phyloP scores from a whole-genome alignment of 2,113 vertebrate species.

The Hippoglossus stenolepis region DNA sequence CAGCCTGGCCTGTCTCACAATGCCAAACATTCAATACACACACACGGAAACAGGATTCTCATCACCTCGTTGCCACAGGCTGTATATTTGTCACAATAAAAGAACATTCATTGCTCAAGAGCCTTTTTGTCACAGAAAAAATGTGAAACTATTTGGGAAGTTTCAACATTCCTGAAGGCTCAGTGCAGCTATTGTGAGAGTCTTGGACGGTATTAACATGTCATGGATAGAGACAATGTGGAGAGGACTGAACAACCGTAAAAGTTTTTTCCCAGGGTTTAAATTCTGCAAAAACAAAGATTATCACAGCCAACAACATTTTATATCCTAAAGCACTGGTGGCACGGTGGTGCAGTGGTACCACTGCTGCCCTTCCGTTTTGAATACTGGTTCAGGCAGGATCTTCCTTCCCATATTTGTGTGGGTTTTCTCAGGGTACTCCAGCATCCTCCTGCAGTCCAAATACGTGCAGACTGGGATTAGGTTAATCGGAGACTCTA shows the following conservation, averaged over 20 bases:
- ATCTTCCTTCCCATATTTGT: too few relatives aligned
- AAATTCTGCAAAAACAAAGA: background rate
- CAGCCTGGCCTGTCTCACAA: conserved; percentile 30
- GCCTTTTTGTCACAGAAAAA: conserved; percentile 26
- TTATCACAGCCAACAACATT: background rate
- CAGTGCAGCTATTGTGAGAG: conserved; percentile 20
- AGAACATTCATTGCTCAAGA: conserved; percentile 30
- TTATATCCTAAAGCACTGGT: background rate
- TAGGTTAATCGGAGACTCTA: too few relatives aligned
- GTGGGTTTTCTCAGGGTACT: too few relatives aligned
- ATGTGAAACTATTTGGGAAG: conserved; percentile 21
- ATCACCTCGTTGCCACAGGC: conserved; percentile 10
- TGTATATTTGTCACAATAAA: conserved; percentile 45
- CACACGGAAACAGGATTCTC: background rate
- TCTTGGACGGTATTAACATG: conserved; percentile 1
- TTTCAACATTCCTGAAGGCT: conserved; percentile 54
- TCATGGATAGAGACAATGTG: background rate
- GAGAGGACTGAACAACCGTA: background rate
- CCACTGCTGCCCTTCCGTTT: too few relatives aligned
- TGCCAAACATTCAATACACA: conserved; percentile 41
- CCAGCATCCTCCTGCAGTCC: too few relatives aligned
- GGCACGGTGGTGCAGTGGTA: too few relatives aligned
- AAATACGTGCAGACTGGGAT: too few relatives aligned
- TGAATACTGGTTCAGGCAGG: too few relatives aligned
- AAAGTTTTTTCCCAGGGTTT: conserved; percentile 5